Base-by-base conservation (phyloP, 1,140 invertebrate species). In the Stegodyphus dumicola region DNA sequence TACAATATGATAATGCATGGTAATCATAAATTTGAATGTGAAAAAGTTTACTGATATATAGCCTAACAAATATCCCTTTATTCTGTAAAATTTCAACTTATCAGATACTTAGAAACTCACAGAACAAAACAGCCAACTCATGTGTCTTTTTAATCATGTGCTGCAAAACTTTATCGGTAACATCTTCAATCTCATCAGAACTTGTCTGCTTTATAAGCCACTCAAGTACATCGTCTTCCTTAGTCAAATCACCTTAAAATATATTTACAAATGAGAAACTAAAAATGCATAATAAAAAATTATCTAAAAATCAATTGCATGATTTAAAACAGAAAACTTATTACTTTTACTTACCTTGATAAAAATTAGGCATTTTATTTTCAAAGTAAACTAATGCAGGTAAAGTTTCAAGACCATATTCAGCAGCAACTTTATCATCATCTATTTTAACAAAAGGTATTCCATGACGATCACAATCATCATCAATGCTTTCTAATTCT, bases 181-280 rank as follows among this genome's bases (percentile, higher is more conserved):
- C 95, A 91, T 98, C 96, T 92, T 98, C 96, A 89, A 98, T 98
- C 93, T 98, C 96, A 91, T 98, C 96, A 87, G 95, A 95, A 90
- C 96, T 95, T 80, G 89, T 87, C 66, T 89, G 88, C 18, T 87
- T 87, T 10, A 90, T 86, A n/a, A 90, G 79, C 89, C 89, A 90
- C 52, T 89, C 88, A 5, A 90, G 80, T n/a, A 90, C 88, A 66
- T 88, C 86, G 64, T 90, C 88, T 73, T 90, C 89, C 54, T 90
- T 88, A 6, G 86, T 88, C n/a, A 90, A 66, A 83, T 90, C 88
- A n/a, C 89, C 89, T 88, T 51, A 18, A 88, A 92, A 91, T 15
- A 75, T 73, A 73, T 53, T 13, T 0, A 9, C 7, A 18, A 6
- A 69, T 18, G n/a, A 18, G 17, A 69, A 69, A n/a, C 2, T 18